Conservation (phyloP, 2,113 vertebrate species). For the Lasiurus borealis region DNA sequence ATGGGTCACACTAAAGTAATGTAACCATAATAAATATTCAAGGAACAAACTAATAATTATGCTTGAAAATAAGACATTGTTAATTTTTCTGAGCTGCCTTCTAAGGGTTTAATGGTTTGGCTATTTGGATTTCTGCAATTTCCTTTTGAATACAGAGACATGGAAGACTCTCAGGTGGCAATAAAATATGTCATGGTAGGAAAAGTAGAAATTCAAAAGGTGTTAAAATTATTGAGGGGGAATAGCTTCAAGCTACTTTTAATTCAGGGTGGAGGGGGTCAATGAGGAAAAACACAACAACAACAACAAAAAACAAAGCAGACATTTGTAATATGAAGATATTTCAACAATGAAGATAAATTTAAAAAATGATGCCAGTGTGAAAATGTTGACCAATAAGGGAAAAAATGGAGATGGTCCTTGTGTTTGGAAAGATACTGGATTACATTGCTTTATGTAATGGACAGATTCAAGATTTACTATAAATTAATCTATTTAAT, state of each 20-base stretch:
- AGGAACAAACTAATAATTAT: neutral
- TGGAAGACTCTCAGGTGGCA: slow-evolving; percentile 18
- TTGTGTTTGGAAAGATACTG: neutral
- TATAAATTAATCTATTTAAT: neutral
- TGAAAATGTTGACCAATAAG: slow-evolving; percentile 20
- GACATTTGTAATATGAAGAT: too few species aligned
- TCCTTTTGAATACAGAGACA: neutral
- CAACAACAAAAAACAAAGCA: too few species aligned
- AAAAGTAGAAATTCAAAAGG: slow-evolving; percentile 54
- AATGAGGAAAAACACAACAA: too few species aligned
- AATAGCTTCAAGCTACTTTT: slow-evolving; percentile 53
- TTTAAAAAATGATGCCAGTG: neutral
- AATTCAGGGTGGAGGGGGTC: neutral
- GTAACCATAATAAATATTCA: slow-evolving; percentile 37
- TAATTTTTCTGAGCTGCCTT: slow-evolving; percentile 19
- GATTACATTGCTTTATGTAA: slow-evolving; percentile 37
- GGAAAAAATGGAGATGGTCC: neutral
- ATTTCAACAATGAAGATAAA: too few species aligned
- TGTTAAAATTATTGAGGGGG: slow-evolving; percentile 37
- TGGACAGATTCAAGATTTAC: slow-evolving; percentile 49
- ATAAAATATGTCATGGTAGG: slow-evolving; percentile 56
- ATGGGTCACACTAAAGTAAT: slow-evolving; percentile 40
- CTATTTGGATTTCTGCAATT: neutral
- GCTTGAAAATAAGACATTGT: slow-evolving; percentile 50
- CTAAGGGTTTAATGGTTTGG: slow-evolving; percentile 9